phyloP scores from a whole-genome alignment of 2,888 invertebrate species.

The Scaptomyza polygonia region DNA sequence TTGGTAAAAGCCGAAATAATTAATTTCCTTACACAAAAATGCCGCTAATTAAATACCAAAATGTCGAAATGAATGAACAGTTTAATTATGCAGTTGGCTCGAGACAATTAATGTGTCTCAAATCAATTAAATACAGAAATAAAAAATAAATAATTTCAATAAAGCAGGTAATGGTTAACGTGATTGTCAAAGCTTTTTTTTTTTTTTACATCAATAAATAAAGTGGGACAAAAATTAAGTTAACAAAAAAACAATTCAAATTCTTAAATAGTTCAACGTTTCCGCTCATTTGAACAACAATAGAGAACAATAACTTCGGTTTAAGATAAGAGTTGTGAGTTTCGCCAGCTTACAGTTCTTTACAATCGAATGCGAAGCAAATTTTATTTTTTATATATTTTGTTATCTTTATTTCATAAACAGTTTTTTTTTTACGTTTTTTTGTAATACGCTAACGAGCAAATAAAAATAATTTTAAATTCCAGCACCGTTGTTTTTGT shows the following conservation, averaged over 20 bases:
- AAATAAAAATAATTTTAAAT: slow-evolving; percentile 27
- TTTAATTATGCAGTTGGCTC: slow-evolving; percentile 43
- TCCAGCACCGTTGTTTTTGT: slow-evolving; percentile 16
- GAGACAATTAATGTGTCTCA: slow-evolving; percentile 49
- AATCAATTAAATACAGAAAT: slow-evolving; percentile 38
- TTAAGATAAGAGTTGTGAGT: background rate
- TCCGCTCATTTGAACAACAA: no score
- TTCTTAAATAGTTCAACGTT: no score
- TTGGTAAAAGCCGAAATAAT: slow-evolving; percentile 50
- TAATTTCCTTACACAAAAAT: slow-evolving; percentile 65
- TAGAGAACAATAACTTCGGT: background rate
- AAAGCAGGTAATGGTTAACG: slow-evolving; percentile 7
- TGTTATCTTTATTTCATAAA: slow-evolving; percentile 13
- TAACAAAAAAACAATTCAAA: no score
- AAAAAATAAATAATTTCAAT: slow-evolving; percentile 11
- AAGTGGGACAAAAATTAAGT: no score
- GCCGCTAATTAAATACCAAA: slow-evolving; percentile 62
- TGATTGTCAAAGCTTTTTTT: slow-evolving; percentile 26
- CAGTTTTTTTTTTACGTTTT: slow-evolving; percentile 9
- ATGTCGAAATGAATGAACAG: slow-evolving; percentile 47
- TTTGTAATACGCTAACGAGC: slow-evolving; percentile 4
- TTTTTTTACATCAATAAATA: no score
- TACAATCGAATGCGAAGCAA: background rate
- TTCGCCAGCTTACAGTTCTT: background rate
- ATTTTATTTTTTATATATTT: background rate